Evolutionary conservation across 2,797 vertebrate genomes (phyloP).

Genomic region (Lagodon rhomboides): DNA sequence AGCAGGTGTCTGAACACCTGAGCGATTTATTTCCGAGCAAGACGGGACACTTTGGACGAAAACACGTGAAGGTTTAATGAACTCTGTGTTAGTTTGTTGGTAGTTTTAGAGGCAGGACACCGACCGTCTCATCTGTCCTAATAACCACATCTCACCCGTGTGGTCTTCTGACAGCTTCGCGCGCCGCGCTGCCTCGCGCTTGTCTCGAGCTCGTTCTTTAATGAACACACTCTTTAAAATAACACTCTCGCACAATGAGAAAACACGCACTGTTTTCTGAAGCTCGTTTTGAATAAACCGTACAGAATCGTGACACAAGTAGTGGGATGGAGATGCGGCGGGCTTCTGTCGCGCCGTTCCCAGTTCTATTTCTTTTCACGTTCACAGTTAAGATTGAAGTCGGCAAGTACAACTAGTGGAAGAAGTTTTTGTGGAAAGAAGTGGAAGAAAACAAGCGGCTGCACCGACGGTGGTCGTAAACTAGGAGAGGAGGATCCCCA

Average conservation of each 20-base stretch:
- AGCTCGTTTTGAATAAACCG: neutral
- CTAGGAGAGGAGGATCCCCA: constrained; percentile 33
- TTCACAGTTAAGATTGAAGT: neutral
- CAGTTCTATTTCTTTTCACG: neutral
- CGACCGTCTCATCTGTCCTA: neutral
- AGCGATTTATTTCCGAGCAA: neutral
- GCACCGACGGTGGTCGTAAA: constrained; percentile 1
- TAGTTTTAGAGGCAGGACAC: neutral
- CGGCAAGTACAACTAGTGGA: constrained; percentile 3
- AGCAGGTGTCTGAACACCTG: constrained; percentile 12
- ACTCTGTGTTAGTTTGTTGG: constrained; percentile 14
- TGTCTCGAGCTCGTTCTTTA: neutral
- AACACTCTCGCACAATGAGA: neutral
- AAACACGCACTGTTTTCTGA: neutral
- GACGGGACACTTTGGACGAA: constrained; percentile 14
- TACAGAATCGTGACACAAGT: constrained; percentile 14
- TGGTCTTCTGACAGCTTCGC: constrained; percentile 23
- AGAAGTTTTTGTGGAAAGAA: constrained; percentile 42
- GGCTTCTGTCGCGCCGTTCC: neutral
- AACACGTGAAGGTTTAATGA: neutral
- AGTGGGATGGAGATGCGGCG: neutral
- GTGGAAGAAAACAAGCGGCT: constrained; percentile 37
- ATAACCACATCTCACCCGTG: constrained; percentile 24
- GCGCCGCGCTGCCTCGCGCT: constrained; percentile 19
- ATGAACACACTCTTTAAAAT: too few species aligned